Evolutionary conservation across 2,797 vertebrate genomes (phyloP).

Genomic region (Sebastes paucispinis): DNA sequence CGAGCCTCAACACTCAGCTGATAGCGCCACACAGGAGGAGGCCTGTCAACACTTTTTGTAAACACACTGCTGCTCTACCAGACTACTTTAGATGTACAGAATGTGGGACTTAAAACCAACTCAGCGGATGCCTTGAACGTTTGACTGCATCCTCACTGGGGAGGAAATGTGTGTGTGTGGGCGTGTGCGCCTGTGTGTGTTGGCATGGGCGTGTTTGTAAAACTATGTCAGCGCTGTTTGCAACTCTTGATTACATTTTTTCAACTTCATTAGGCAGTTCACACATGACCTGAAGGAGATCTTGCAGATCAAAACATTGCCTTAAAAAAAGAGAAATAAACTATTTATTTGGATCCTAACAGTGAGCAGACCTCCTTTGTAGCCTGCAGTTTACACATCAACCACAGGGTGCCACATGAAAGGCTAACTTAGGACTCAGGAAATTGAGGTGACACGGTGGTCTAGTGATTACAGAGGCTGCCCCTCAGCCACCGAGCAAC

Average conservation of each 20-base stretch:
- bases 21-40: slow-evolving; percentile 31
- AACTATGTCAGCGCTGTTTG: slow-evolving; percentile 40
- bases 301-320: neutral
- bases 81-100: slow-evolving; percentile 36
- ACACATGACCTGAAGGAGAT: neutral
- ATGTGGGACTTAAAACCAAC: slow-evolving; percentile 29
- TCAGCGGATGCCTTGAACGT: slow-evolving; percentile 52
- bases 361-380: neutral
- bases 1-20: slow-evolving; percentile 34
- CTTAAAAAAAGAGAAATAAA: neutral
- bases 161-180: slow-evolving; percentile 10
- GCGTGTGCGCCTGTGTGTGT: neutral
- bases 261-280: slow-evolving; percentile 45
- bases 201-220: slow-evolving; percentile 2
- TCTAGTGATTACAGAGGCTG: slow-evolving; percentile 6
- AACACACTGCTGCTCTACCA: slow-evolving; percentile 48
- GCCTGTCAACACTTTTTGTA: slow-evolving; percentile 38
- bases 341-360: neutral
- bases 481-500: neutral
- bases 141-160: slow-evolving; percentile 48
- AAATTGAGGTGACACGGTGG: neutral
- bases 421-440: slow-evolving; percentile 7
- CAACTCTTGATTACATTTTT: slow-evolving; percentile 14
- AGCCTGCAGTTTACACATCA: neutral
- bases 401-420: slow-evolving; percentile 13